Base-by-base conservation (phyloP, 2,113 vertebrate species). In the Nematolebias whitei region DNA sequence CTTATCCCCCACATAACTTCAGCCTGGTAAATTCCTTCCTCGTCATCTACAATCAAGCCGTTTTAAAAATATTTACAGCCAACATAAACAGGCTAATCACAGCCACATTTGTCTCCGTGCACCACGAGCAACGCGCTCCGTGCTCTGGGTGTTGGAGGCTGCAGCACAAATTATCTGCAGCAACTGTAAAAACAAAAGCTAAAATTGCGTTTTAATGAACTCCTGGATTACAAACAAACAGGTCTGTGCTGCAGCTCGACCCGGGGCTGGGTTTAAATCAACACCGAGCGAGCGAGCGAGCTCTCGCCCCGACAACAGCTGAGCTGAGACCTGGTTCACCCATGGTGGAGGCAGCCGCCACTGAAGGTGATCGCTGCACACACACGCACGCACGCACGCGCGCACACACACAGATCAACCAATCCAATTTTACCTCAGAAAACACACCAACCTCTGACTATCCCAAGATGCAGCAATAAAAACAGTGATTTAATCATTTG, bases 261-360 rank as follows among this genome's bases (percentile, higher is more conserved):
- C 83, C 87, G 86, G 86, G 80, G 87, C 91, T 80, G 89, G 80
- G 89, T 89, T 88, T 92, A 94, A 93, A 93, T 86, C 94, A 96
- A 93, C 93, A 91, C 89, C 85, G 83, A 80, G 79, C 59, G 52
- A 84, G 68, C 67, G 87, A 92, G 85, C 83, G 85, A 90, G 69
- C 85, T 91, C 89, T 91, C 78, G 71, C 84, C 88, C 90, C 90
- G 93, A 91, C 85, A 94, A 92, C 89, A 95, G 90, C 92, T 92
- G 87, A 81, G 90, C 87, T 70, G 87, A 19, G 72, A 63, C 65
- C 82, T 89, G 89, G 83, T 87, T 86, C 93, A 93, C 91, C 91
- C 93, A 93, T 92, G 91, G 90, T 87, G 83, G 64, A 84, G 82
- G 57, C 50, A 74, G 53, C 22, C 68, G 39, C 60, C 66, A 54